These are phyloP conservation scores for Drosophila austrosaltans DNA, from an alignment of 2,888 invertebrate species.

Conservation along the genomic window DNA sequence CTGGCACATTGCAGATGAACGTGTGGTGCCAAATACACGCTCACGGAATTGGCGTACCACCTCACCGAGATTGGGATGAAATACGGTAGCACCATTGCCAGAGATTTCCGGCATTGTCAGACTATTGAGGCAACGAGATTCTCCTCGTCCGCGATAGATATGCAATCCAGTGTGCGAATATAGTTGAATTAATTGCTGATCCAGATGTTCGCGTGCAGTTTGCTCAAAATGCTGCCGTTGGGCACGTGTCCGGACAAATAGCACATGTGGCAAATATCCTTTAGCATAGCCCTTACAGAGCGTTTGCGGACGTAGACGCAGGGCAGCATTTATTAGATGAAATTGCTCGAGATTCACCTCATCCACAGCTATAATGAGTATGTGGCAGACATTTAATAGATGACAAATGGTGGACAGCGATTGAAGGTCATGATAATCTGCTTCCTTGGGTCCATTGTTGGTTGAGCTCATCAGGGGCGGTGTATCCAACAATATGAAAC, in stretches of 20 bases:
- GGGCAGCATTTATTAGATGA: conserved; percentile 84
- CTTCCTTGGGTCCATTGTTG: conserved; percentile 87
- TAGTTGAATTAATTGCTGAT: conserved; percentile 70
- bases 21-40: conserved; percentile 46
- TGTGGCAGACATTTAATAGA: conserved; percentile 94
- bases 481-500: conserved; percentile 94
- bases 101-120: conserved; percentile 50
- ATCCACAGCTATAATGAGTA: conserved; percentile 94
- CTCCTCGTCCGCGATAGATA: conserved; percentile 55
- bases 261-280: conserved; percentile 92
- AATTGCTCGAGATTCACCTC: conserved; percentile 93
- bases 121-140: conserved; percentile 47
- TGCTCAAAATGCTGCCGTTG: conserved; percentile 89
- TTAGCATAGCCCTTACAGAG: conserved; percentile 69
- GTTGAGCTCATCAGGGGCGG: conserved; percentile 87
- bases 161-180: conserved; percentile 74
- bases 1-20: conserved; percentile 45
- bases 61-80: conserved; percentile 49
- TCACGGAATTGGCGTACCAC: conserved; percentile 57
- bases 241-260: conserved; percentile 93
- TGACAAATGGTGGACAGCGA: conserved; percentile 88
- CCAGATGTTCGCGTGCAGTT: conserved; percentile 64
- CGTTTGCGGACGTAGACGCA: conserved; percentile 84
- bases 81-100: conserved; percentile 40
- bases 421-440: conserved; percentile 86